phyloP scores from a whole-genome alignment of 2,113 vertebrate species.

The Zapus hudsonius region DNA sequence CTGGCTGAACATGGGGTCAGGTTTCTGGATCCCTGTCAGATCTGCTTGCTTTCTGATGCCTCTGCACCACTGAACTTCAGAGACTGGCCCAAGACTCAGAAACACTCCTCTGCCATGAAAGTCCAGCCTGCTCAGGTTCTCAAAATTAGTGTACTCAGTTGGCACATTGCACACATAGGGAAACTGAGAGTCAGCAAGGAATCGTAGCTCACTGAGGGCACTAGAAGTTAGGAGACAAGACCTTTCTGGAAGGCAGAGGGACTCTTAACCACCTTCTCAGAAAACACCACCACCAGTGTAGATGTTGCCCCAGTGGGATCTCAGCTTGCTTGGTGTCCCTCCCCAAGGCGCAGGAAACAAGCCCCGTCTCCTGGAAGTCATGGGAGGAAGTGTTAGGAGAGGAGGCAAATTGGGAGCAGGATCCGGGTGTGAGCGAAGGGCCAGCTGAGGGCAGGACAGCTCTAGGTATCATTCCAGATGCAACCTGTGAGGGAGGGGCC shows the following conservation, averaged over 20 bases:
- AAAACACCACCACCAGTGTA: neutral
- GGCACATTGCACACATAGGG: neutral
- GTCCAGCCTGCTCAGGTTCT: neutral
- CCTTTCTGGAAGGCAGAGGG: neutral
- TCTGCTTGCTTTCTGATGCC: neutral
- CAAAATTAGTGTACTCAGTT: neutral
- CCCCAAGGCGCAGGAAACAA: neutral
- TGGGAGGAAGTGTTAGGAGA: constrained; percentile 65
- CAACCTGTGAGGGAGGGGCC: neutral
- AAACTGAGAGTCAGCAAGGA: neutral
- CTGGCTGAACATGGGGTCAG: too few relatives aligned
- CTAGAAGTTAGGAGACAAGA: neutral
- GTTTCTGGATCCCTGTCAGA: neutral
- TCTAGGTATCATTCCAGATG: neutral
- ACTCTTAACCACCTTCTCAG: neutral
- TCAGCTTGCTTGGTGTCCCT: neutral
- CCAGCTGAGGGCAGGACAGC: neutral
- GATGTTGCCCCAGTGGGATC: neutral
- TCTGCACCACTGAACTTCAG: neutral
- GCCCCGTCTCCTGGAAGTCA: constrained; percentile 35
- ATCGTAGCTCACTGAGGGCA: neutral
- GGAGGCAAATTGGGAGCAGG: constrained; percentile 47
- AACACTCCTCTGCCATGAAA: neutral
- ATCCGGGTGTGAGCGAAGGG: neutral
- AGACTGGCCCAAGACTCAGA: neutral